Conservation (phyloP, 2,797 vertebrate genomes). For the Heterohyrax brucei region DNA sequence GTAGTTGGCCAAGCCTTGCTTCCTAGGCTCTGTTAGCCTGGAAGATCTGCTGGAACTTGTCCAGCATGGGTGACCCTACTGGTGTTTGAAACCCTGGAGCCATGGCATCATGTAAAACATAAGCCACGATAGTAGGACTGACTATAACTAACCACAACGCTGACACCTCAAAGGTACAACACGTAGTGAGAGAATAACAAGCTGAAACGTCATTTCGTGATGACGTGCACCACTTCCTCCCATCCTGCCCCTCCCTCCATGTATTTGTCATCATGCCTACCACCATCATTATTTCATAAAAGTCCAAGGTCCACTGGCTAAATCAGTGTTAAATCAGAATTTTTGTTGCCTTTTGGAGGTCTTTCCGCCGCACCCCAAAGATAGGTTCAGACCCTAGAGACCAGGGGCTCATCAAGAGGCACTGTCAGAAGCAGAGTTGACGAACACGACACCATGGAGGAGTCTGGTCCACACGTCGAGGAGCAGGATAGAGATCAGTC, state of each 20-base stretch:
- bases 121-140: background rate
- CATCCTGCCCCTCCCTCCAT: background rate
- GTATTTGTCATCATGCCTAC: no score
- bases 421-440: background rate
- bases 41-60: no score
- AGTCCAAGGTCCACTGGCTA: background rate
- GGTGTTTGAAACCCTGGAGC: background rate
- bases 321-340: background rate
- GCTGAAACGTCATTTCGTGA: background rate
- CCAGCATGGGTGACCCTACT: background rate
- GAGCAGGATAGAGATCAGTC: background rate
- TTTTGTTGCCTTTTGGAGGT: background rate
- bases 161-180: background rate
- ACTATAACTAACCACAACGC: background rate
- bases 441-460: background rate
- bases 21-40: background rate
- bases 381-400: background rate
- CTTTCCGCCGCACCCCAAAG: background rate
- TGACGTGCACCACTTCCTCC: background rate
- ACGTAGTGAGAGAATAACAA: background rate
- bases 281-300: background rate
- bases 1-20: background rate
- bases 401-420: background rate
- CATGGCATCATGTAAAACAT: background rate
- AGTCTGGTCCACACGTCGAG: background rate